Percentiles rank a stretch among this genome's conserved stretches.
These are phyloP conservation scores for Penelope pileata DNA, from an alignment of 2,113 vertebrate genomes.

Conservation along the genomic window DNA sequence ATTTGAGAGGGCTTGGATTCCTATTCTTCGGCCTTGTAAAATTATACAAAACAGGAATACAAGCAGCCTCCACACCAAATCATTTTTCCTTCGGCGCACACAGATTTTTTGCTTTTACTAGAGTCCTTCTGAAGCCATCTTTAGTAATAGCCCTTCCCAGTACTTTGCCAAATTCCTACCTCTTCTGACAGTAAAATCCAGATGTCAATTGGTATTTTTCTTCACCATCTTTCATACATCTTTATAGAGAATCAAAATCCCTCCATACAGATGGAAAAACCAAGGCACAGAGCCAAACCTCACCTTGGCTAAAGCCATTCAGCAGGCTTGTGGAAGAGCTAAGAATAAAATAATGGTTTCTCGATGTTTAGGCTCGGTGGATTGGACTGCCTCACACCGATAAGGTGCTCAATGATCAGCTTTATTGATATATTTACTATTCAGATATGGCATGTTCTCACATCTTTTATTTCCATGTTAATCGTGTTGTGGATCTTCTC, in stretches of 20 bases:
- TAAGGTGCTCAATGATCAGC: conserved; percentile 19
- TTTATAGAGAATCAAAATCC: background rate
- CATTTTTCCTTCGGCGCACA: background rate
- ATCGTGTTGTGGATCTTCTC: conserved; percentile 51
- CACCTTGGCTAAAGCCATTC: conserved; percentile 16
- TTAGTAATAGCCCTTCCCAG: background rate
- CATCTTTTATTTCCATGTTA: conserved; percentile 36
- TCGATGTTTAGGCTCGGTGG: conserved; percentile 18
- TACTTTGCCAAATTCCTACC: background rate
- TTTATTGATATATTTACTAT: conserved; percentile 39
- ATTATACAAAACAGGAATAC: background rate
- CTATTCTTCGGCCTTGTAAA: conserved; percentile 25
- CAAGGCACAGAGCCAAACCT: conserved; percentile 20
- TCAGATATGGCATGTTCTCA: conserved; percentile 18
- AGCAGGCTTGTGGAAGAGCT: conserved; percentile 10
- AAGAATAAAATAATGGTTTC: conserved; percentile 26
- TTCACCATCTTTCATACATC: background rate
- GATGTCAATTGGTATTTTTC: background rate
- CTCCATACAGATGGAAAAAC: background rate
- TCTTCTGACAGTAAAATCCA: background rate
- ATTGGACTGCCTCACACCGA: conserved; percentile 4
- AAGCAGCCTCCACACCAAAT: background rate
- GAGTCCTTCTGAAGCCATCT: background rate
- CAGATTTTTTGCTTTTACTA: background rate
- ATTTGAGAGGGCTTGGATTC: background rate